phyloP scores from a whole-genome alignment of 2,113 vertebrate species.

The Vidua chalybeata region DNA sequence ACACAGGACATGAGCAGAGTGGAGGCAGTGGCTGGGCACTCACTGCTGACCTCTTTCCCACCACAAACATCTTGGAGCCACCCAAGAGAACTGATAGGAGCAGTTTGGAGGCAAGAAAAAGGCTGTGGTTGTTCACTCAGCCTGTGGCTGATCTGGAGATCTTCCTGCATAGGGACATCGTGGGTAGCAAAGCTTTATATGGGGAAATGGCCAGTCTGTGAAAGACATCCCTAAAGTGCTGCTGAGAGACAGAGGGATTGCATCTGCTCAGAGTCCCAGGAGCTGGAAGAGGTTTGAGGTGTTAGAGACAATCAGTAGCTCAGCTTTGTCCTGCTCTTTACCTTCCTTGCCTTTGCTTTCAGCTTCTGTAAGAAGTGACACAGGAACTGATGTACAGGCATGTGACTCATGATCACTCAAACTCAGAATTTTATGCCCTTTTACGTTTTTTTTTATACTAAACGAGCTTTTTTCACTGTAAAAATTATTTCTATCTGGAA shows the following conservation, averaged over 20 bases:
- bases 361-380: neutral
- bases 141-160: neutral
- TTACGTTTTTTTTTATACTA: neutral
- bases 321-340: neutral
- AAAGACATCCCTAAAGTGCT: neutral
- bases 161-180: neutral
- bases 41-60: neutral
- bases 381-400: rapidly evolving
- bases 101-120: neutral
- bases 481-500: neutral
- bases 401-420: neutral
- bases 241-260: neutral
- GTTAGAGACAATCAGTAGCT: neutral
- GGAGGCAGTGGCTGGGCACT: neutral
- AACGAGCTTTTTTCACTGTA: neutral
- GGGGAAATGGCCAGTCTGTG: neutral
- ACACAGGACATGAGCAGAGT: rapidly evolving
- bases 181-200: neutral
- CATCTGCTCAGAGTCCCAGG: neutral
- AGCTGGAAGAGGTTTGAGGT: neutral
- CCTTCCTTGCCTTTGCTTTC: neutral
- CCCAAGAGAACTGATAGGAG: neutral
- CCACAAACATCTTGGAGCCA: neutral
- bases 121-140: neutral
- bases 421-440: neutral